Base-by-base conservation (phyloP, 2,888 invertebrate genomes). In the Cryptophagus acutangulus region DNA sequence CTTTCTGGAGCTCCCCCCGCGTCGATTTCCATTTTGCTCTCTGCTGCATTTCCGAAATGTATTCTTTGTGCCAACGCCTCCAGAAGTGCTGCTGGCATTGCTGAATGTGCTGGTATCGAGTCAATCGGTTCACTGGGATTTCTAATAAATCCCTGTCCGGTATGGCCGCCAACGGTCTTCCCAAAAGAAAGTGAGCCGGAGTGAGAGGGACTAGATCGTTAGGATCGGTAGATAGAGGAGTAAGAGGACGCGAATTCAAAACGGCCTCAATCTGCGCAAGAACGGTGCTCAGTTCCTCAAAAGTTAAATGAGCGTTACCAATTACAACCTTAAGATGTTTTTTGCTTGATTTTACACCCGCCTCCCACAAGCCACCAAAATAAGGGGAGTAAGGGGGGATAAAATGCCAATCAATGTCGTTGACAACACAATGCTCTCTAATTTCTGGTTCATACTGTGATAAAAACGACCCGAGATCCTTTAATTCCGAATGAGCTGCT, bases 391-490 rank as follows among this genome's bases (percentile, higher is more conserved):
- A 17, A 2, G 61, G 51, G 1, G 59, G 58, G 25, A 46, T 56
- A 38, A 61, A 62, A 9, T 49, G 43, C 61, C 59, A 62, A 2
- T 41, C 1, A 9, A 51, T 54, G 2, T 50, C 52, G 3, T 48
- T 37, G 6, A 31, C 2, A 9, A 16, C 8, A 9, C 14, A 16
- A 4, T 13, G 2, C 3, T 6, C 14, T 3, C 3, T 3, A 6
- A 31, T 12, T n/a, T 17, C 29, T 29, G 4, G 4, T 3, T 6
- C 3, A 14, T 14, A 2, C 5, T 3, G 2, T 5, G 26, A n/a
- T 14, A 31, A 14, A 14, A 14, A 15, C 3, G 3, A 9, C 3
- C 3, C 16, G 3, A 31, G 4, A 15, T 31, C 5, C 3, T 15
- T 6, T n/a, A 31, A 31, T 10, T 41, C 38, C 8, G 15, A 30